Conservation (phyloP, 2,888 invertebrate species). For the Amiota communis region DNA sequence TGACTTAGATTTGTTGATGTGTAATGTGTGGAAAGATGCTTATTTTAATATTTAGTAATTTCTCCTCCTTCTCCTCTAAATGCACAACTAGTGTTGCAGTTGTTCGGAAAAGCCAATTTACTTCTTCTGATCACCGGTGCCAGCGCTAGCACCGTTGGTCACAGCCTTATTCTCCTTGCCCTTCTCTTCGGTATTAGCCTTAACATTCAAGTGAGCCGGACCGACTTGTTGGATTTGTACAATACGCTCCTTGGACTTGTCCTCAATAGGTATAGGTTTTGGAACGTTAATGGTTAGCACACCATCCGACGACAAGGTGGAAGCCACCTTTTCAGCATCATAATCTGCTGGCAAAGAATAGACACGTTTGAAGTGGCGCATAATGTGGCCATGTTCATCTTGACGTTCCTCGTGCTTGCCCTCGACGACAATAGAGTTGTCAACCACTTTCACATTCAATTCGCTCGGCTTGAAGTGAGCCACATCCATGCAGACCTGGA, state of each 20-base stretch:
- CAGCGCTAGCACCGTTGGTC: not conserved
- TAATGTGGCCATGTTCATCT: constrained; percentile 83
- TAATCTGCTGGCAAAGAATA: constrained; percentile 81
- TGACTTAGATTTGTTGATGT: too few relatives aligned
- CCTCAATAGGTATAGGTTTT: constrained; percentile 67
- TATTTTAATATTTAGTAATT: not conserved
- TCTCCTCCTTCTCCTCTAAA: not conserved
- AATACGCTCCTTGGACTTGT: constrained; percentile 74
- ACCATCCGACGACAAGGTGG: constrained; percentile 87
- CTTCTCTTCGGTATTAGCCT: constrained; percentile 53
- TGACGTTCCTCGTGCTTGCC: constrained; percentile 82
- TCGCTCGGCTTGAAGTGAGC: constrained; percentile 82
- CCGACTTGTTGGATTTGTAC: constrained; percentile 79
- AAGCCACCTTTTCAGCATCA: constrained; percentile 82
- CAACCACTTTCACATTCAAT: constrained; percentile 80
- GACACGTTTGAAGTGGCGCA: constrained; percentile 84
- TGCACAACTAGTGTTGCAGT: too few relatives aligned
- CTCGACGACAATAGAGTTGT: constrained; percentile 79
- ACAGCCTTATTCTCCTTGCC: not conserved
- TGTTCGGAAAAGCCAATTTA: not conserved
- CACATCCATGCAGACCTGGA: constrained; percentile 81
- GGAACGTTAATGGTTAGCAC: constrained; percentile 84
- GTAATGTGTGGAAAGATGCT: too few relatives aligned
- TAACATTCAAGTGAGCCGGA: constrained; percentile 73
- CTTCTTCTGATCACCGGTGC: not conserved